A percentile compares a stretch with the other conserved stretches of the same genome.
These are phyloP conservation scores for Dolichallabes microphthalmus DNA, from an alignment of 2,113 vertebrate genomes.

Conservation along the genomic window DNA sequence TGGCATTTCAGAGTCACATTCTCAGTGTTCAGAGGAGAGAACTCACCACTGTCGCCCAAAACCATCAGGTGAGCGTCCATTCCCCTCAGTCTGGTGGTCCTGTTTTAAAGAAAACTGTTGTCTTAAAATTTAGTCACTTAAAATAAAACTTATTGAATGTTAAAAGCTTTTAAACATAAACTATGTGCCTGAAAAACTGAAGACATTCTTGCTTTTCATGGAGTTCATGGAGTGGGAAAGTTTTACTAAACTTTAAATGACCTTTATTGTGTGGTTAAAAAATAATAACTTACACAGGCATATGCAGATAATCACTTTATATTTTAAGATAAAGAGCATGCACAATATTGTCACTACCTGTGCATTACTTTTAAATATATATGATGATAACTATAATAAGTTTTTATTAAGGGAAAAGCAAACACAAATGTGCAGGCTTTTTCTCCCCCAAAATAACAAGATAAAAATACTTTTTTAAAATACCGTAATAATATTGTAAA, in stretches of 20 bases:
- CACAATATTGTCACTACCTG: not conserved
- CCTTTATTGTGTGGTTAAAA: not conserved
- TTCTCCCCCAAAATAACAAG: not conserved
- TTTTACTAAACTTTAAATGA: not conserved
- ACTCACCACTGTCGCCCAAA: not conserved
- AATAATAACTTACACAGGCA: too few species aligned
- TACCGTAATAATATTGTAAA: not conserved
- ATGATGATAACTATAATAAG: not conserved
- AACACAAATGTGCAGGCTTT: not conserved
- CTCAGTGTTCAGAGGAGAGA: conserved; percentile 48
- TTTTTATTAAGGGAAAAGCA: not conserved
- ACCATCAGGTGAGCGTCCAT: conserved; percentile 19
- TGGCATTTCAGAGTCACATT: conserved; percentile 44
- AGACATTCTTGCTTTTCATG: too few species aligned
- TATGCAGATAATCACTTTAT: not conserved
- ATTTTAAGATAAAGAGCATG: not conserved
- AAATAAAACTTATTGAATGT: not conserved
- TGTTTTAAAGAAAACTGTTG: not conserved
- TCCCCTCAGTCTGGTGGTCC: not conserved
- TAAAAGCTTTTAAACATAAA: not conserved
- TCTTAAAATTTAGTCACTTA: not conserved
- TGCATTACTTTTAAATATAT: not conserved
- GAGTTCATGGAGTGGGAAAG: not conserved
- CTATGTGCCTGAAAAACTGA: not conserved
- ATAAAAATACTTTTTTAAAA: not conserved